Evolutionary conservation across 2,888 invertebrate species (phyloP).

Genomic region (Stenchaetothrips biformis): DNA sequence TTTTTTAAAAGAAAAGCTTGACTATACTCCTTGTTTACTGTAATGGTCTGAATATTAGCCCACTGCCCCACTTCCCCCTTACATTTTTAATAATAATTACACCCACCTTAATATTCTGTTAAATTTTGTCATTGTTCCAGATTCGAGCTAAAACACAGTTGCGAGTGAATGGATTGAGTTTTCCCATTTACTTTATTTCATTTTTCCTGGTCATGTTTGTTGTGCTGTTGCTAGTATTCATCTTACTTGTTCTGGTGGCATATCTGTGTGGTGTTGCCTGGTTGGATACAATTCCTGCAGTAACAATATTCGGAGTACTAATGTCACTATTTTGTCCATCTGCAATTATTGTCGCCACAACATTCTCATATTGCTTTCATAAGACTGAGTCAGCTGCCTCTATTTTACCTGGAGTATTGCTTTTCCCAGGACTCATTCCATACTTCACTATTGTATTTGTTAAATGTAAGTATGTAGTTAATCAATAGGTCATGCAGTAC

Average conservation of each 20-base stretch:
- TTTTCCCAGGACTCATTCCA: conserved; percentile 69
- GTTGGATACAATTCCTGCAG: conserved; percentile 62
- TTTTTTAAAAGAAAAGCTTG: conserved; percentile 17
- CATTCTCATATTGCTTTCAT: conserved; percentile 73
- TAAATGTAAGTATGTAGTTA: conserved; percentile 58
- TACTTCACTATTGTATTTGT: conserved; percentile 69
- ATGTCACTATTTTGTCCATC: conserved; percentile 68
- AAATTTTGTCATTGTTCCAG: conserved; percentile 49
- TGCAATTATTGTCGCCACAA: conserved; percentile 69
- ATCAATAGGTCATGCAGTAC: background rate
- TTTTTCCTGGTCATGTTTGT: conserved; percentile 70
- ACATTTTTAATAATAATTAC: background rate
- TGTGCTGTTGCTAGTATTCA: conserved; percentile 58
- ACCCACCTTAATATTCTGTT: background rate
- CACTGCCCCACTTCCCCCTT: too few relatives aligned
- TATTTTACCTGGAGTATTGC: conserved; percentile 70
- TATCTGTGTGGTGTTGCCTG: conserved; percentile 63
- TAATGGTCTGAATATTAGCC: background rate
- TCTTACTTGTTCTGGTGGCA: conserved; percentile 28
- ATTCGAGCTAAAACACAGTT: conserved; percentile 77
- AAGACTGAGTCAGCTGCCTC: conserved; percentile 78
- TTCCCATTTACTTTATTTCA: conserved; percentile 67
- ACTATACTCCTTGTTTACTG: conserved; percentile 21
- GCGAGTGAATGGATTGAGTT: conserved; percentile 72
- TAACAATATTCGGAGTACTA: conserved; percentile 61